Conservation (phyloP, 1,140 invertebrate species). For the Magallana gigas region DNA sequence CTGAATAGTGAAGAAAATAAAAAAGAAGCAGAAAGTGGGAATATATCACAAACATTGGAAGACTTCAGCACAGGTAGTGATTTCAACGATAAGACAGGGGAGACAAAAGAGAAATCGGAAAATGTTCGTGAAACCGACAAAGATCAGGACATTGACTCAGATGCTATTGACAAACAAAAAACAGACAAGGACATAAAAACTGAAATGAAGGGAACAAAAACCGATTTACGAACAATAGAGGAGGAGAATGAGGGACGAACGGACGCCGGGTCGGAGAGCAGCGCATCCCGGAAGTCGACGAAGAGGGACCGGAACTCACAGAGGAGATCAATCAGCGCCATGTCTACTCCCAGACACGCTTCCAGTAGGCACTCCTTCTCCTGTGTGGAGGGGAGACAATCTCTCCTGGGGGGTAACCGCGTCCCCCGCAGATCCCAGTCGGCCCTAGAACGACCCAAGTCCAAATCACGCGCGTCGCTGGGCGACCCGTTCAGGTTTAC, state of each 20-base stretch:
- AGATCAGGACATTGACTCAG: not conserved
- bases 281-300: not conserved
- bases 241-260: not conserved
- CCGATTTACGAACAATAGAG: not conserved
- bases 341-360: not conserved
- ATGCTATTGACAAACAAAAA: not conserved
- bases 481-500: conserved; percentile 56
- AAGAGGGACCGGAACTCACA: not conserved
- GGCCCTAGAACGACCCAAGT: not conserved
- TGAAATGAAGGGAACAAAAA: not conserved
- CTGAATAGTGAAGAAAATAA: not conserved
- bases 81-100: not conserved
- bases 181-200: not conserved
- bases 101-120: not conserved
- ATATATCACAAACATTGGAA: not conserved
- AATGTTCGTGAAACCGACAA: not conserved
- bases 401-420: not conserved
- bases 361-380: conserved; percentile 8
- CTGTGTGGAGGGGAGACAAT: not conserved
- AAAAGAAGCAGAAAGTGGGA: not conserved
- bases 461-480: not conserved
- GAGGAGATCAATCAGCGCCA: not conserved
- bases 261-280: not conserved
- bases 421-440: not conserved
- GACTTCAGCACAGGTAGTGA: not conserved